Evolutionary conservation across 1,140 invertebrate species (phyloP).

Genomic region (Drosophila yakuba): DNA sequence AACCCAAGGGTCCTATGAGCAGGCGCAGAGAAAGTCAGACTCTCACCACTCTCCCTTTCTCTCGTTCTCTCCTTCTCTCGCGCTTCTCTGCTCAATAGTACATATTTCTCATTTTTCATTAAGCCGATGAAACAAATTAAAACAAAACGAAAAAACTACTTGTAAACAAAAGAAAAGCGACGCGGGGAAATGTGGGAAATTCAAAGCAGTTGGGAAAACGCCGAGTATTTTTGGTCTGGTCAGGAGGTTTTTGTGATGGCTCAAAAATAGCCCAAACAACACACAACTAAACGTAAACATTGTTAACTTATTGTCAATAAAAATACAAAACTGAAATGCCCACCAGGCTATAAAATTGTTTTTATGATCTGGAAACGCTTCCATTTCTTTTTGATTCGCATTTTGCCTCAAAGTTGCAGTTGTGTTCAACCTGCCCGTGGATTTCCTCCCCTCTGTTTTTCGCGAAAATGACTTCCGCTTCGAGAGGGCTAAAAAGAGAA

Average conservation of each 20-base stretch:
- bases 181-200: slow-evolving; percentile 13
- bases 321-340: slow-evolving; percentile 69
- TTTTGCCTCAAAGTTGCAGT: slow-evolving; percentile 44
- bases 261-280: slow-evolving; percentile 65
- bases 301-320: slow-evolving; percentile 80
- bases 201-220: slow-evolving; percentile 12
- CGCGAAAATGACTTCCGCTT: slow-evolving; percentile 40
- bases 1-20: slow-evolving; percentile 54
- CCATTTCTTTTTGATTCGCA: slow-evolving; percentile 35
- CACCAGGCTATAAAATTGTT: slow-evolving; percentile 63
- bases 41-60: slow-evolving; percentile 18
- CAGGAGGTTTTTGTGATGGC: slow-evolving; percentile 51
- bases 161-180: slow-evolving; percentile 61
- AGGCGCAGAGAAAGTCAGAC: slow-evolving; percentile 47
- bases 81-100: slow-evolving; percentile 35
- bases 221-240: slow-evolving; percentile 19
- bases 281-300: slow-evolving; percentile 73
- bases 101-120: slow-evolving; percentile 52
- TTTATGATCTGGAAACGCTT: slow-evolving; percentile 68
- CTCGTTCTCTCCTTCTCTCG: slow-evolving; percentile 3
- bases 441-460: not conserved
- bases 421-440: slow-evolving; percentile 25
- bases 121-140: slow-evolving; percentile 47
- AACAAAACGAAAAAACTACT: slow-evolving; percentile 46
- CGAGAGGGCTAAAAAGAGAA: slow-evolving; percentile 27